Base-by-base conservation (phyloP, 1,140 invertebrate species). In the Pogonomyrmex barbatus region DNA sequence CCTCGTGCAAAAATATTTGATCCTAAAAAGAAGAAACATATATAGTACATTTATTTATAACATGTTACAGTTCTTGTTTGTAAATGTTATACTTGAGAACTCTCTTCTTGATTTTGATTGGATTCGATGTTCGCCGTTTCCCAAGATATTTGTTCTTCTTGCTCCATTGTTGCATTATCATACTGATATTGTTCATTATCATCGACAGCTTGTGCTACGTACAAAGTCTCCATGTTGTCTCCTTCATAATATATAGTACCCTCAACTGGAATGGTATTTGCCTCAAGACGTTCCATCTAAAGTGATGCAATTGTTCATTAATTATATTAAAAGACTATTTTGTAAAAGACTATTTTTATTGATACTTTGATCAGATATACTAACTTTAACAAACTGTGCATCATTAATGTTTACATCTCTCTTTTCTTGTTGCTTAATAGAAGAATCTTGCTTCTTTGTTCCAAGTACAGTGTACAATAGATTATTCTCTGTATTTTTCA, bases 1-100 rank as follows among this genome's bases (percentile, higher is more conserved):
- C 94, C 63, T 95, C 94, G 8, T 95, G 95, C 17, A 95, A 88
- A 87, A 94, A 94, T 87, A 95, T 94, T 88, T 95, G 94, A 52
- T 94, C 93, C 93, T 95, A 58, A 67, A 90, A 78, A 91, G 30
- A 86, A 24, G 1, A 73, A 2, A 54, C 12, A 47, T 58, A 6
- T 52, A 58, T 58, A n/a, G 2, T 24, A 73, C 6, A 70, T 24
- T 45, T 14, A 8, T 33, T 77, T 52, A 12, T 8, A 75, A 70
- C 60, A 14, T 75, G 24, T 42, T 62, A 30, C 10, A 36, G 36
- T 62, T 36, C 30, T 62, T 45, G 4, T 42, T 54, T n/a, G 14
- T 36, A 47, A 56, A 82, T 65, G n/a, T 58, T 52, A 54, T 92
- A 94, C 94, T 88, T 94, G 94, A 88, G 90, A 87, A 87, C 75